Base-by-base conservation (phyloP, 2,797 vertebrate species). In the Melanotaenia parkinsoni region DNA sequence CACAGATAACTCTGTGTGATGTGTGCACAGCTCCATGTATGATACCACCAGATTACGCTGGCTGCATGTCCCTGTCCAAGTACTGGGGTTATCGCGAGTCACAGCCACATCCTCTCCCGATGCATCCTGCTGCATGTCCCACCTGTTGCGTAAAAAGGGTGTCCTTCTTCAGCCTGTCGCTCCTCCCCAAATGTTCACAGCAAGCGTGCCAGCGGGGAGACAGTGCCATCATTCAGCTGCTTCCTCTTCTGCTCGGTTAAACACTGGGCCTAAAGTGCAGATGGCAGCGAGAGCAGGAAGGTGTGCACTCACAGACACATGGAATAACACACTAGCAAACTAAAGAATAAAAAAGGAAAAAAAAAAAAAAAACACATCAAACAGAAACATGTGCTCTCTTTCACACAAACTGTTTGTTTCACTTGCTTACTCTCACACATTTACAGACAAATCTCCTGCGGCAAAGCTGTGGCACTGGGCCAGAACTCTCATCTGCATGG, bases 221-320 rank as follows among this genome's bases (percentile, higher is more conserved):
- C 88, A 91, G 88, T 90, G 81, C 85, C 86, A 84, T 91, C 91
- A 93, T 92, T 93, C 91, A 91, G 88, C 86, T 72, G 82, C 88
- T 89, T 88, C 86, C 89, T 87, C 86, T 87, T 88, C 89, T 83
- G 86, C 86, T 84, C 35, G 38, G 75, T 82, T 84, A 81, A 91
- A 88, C 88, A 84, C 83, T 62, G 86, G 70, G 79, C 83, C 86
- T 85, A 90, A 91, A 90, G 86, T 89, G 84, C 86, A 86, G 80
- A 84, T 76, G 43, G 81, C 79, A 80, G 82, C 65, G 47, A 72
- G 81, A 84, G 68, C 65, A 8, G 72, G 75, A 82, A 74, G 76
- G 72, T 51, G 77, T 28, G n/a, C 72, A 2, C 74, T 70, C 77
- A 1, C 70, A 72, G 57, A 81, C 71, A 69, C 73, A 71, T 61